A percentile compares a stretch with the other conserved stretches of the same genome.
Evolutionary conservation across 2,113 vertebrate species (phyloP).

Genomic region (Trogon melanurus): DNA sequence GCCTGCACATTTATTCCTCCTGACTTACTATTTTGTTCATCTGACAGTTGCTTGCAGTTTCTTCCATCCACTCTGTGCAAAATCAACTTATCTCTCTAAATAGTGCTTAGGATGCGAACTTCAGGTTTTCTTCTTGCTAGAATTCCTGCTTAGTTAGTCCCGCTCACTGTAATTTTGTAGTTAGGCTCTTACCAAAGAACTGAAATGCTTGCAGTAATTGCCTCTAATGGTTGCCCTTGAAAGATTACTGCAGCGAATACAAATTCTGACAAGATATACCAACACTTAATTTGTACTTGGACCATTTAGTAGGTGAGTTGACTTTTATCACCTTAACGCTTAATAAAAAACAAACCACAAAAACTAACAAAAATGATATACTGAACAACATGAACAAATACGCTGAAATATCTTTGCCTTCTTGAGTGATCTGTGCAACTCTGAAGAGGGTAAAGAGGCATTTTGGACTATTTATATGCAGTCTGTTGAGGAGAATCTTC

Average conservation of each 20-base stretch:
- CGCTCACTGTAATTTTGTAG: not conserved
- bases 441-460: not conserved
- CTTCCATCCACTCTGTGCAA: not conserved
- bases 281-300: slow-evolving; percentile 1
- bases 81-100: not conserved
- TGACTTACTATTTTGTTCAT: not conserved
- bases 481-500: not conserved
- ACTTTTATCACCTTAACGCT: not conserved
- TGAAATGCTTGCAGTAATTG: not conserved
- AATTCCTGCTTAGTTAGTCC: not conserved
- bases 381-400: not conserved
- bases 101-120: rapidly evolving
- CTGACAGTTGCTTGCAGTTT: not conserved
- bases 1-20: not conserved
- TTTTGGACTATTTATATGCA: not conserved
- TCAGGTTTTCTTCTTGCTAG: not conserved
- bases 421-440: not conserved
- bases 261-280: not conserved
- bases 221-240: not conserved
- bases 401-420: not conserved
- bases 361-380: not conserved
- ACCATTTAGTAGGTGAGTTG: not conserved
- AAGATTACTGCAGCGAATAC: not conserved
- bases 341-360: not conserved
- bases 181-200: not conserved